A percentile compares a stretch with the other conserved stretches of the same genome.
Conservation (phyloP, 2,113 vertebrate genomes). For the Ciconia boyciana region DNA sequence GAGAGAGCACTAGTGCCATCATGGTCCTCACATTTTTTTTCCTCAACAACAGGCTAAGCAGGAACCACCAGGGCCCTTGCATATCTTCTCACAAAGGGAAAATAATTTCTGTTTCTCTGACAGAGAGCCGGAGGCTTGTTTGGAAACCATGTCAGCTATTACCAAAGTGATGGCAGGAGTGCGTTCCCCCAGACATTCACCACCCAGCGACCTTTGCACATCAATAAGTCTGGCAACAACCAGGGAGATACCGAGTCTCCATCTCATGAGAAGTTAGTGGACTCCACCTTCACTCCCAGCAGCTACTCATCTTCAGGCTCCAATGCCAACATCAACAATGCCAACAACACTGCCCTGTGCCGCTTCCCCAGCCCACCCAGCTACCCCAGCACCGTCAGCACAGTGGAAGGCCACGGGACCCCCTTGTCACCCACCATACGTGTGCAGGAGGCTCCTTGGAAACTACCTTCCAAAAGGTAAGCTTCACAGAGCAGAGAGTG, state of each 20-base stretch:
- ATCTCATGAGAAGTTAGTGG: conserved; percentile 94
- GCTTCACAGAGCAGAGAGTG: background rate
- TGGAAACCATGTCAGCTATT: conserved; percentile 96
- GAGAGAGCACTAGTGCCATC: background rate
- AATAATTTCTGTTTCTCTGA: conserved; percentile 32
- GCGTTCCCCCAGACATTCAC: conserved; percentile 96
- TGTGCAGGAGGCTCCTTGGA: conserved; percentile 87
- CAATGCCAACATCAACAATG: conserved; percentile 98
- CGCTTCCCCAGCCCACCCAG: conserved; percentile 81
- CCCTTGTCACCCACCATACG: conserved; percentile 82
- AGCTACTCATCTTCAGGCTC: conserved; percentile 96
- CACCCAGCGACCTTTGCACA: conserved; percentile 93
- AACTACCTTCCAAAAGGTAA: conserved; percentile 90
- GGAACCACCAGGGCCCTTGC: background rate
- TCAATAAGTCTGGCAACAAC: conserved; percentile 89
- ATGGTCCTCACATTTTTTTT: background rate
- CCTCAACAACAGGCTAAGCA: background rate
- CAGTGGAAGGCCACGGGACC: conserved; percentile 83
- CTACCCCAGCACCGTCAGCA: conserved; percentile 79
- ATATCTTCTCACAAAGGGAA: background rate
- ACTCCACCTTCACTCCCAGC: conserved; percentile 97
- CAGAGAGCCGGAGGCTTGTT: conserved; percentile 94
- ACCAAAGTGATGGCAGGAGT: conserved; percentile 87
- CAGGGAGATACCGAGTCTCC: conserved; percentile 89
- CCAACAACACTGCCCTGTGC: conserved; percentile 93